Conservation (phyloP, 2,888 invertebrate species). For the Tortricodes alternella region DNA sequence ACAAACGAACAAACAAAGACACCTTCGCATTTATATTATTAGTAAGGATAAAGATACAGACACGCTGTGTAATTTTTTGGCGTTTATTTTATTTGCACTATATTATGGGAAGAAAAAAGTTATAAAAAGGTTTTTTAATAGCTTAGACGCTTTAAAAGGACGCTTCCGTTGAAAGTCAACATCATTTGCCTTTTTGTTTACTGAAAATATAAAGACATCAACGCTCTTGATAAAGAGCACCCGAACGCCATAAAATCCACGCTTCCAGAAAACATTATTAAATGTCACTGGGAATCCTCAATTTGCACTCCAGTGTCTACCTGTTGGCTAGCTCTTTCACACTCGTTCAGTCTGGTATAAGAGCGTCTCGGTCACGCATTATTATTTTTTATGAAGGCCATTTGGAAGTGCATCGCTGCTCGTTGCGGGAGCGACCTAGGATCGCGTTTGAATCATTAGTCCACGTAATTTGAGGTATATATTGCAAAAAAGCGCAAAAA, state of each 20-base stretch:
- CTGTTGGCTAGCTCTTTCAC: neutral
- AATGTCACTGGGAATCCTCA: slow-evolving; percentile 22
- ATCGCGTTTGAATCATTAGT: neutral
- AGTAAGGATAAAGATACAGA: too few relatives aligned
- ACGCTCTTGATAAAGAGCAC: neutral
- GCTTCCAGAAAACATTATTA: slow-evolving; percentile 2
- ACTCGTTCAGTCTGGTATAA: neutral
- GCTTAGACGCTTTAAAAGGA: too few relatives aligned
- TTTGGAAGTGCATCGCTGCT: slow-evolving; percentile 26
- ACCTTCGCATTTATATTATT: too few relatives aligned
- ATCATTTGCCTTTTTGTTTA: too few relatives aligned
- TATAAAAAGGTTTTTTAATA: too few relatives aligned
- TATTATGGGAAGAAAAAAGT: too few relatives aligned
- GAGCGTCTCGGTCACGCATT: slow-evolving; percentile 29
- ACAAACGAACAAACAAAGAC: too few relatives aligned
- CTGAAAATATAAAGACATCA: neutral
- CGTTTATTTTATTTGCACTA: too few relatives aligned
- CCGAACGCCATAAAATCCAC: neutral
- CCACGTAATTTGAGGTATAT: neutral
- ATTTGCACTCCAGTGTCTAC: slow-evolving; percentile 11
- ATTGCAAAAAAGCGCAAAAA: too few relatives aligned
- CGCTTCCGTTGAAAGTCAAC: too few relatives aligned
- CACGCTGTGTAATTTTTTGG: too few relatives aligned
- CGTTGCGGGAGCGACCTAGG: neutral
- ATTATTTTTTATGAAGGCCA: slow-evolving; percentile 37